Conservation (phyloP, 2,113 vertebrate genomes). For the Dinomys branickii region DNA sequence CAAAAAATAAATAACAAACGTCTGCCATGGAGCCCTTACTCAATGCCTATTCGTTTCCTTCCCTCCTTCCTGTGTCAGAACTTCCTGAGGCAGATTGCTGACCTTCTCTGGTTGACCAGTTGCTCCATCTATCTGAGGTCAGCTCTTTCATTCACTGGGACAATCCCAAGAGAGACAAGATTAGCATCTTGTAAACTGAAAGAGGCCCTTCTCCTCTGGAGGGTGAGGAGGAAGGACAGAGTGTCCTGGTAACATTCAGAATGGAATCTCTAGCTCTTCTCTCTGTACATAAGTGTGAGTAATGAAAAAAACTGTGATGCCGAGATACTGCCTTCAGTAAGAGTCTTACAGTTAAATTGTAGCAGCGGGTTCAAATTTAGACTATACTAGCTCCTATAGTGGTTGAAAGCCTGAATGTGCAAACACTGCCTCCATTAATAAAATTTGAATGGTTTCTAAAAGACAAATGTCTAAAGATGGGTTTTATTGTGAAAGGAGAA, state of each 20-base stretch:
- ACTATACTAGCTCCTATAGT: neutral
- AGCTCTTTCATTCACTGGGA: neutral
- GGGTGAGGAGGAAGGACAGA: neutral
- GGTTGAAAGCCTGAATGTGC: neutral
- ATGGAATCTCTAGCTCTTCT: neutral
- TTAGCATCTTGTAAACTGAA: neutral
- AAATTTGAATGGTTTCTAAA: neutral
- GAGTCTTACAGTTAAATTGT: neutral
- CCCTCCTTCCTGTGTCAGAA: neutral
- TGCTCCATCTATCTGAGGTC: neutral
- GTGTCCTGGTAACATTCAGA: neutral
- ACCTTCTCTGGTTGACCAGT: neutral
- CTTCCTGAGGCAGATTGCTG: neutral
- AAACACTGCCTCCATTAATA: conserved; percentile 35
- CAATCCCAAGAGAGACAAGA: neutral
- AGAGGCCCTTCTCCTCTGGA: neutral
- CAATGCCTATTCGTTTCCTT: neutral
- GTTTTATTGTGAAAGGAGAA: conserved; percentile 51
- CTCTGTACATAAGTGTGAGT: neutral
- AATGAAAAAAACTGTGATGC: neutral
- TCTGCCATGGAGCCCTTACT: neutral
- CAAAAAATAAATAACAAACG: neutral
- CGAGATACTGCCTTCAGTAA: neutral
- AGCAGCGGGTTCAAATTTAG: conserved; percentile 35
- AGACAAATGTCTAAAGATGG: neutral